Evolutionary conservation across 2,113 vertebrate species (phyloP), one percentile per base, ranked within the genome.

Genomic region (Campylorhamphus procurvoides): DNA sequence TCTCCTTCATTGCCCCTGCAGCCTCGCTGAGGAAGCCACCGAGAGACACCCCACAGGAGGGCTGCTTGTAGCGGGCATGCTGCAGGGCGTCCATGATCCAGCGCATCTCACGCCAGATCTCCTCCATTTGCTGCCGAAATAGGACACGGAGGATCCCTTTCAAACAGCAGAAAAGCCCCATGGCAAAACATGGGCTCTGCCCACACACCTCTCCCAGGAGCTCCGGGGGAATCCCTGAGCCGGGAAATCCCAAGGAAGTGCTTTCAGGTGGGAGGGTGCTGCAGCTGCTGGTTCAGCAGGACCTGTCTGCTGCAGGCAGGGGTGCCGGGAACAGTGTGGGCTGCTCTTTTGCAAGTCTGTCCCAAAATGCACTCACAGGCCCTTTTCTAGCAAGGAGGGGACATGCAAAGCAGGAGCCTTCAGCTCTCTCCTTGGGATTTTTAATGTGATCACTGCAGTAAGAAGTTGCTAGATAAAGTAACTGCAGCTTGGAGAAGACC

Each of bases 1-100:
- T 98, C 50, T 99, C 98, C 81, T 96, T 97, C 3, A 83, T 35
- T 22, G 97, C 28, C 37, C 88, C 84, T 4, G 91, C 87, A 3
- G 98, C 97, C 86, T 98, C 97, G 18, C 98, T 97, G 40, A 99
- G 98, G 71, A 99, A 98, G 97, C 98, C 98, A 7, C 96, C 92
- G 68, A 99, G 97, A 29, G 98, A 98, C 56, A 99, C 96, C 20
- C 98, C 98, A 14, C 98, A 98, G 5, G 98, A 97, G 14, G 98
- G 98, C 96, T 99, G 99, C 94, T 99, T 99, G 97, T 99, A 99
- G 71, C 99, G 98, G 19, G 99, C 99, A 0, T 99, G 98, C 87
- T 99, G 99, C 87, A 99, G 96, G 35, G 98, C 98, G 8, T 99
- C 98, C 98, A 99, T 99, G 82, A 99, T 99, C 99, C 99, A 99